Base-by-base conservation (phyloP, 1,140 invertebrate genomes). In the Drosophila obscura region DNA sequence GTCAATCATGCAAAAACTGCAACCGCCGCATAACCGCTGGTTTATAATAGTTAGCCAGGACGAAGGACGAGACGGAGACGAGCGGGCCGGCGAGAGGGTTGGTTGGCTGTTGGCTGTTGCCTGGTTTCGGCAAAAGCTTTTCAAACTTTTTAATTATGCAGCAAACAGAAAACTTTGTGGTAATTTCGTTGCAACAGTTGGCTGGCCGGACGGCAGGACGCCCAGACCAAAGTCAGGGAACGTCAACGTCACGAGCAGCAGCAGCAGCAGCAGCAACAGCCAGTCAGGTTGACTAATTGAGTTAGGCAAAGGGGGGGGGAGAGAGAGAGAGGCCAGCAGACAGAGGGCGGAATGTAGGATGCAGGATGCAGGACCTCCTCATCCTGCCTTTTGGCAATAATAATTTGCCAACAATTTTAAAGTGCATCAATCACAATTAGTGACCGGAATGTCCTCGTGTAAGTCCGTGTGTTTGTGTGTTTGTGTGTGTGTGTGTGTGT, bases 61-160 rank as follows among this genome's bases (percentile, higher is more conserved):
- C n/a, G 41, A 44, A 52, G 51, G 45, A 51, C 44, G 46, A 45
- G 49, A 11, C 13, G 55, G 35, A 26, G 26, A 19, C n/a, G n/a
- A 35, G 13, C 8, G 3, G n/a, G 46, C 16, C 22, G 57, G 22
- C 7, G 19, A 43, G 56, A 1, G 50, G 51, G 31, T 49, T 19
- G 19, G 19, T 64, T 67, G 49, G 50, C 56, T 64, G 4, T 56
- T 66, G 67, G 35, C 48, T 77, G 82, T 81, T 85, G 82, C 82
- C 78, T 87, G 77, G 82, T 85, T 85, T 87, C 74, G 74, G 82
- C 82, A 82, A 87, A 87, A 87, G 82, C 82, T 88, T 87, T 87
- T 87, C 82, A 87, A 87, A 87, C 82, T 88, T 87, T 87, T 87
- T 87, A 87, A 87, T 87, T 87, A 87, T 87, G 82, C 82, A 87